Percentiles rank a stretch among this genome's conserved stretches.
phyloP scores from a whole-genome alignment of 2,797 vertebrate species.

The Urophycis tenuis region DNA sequence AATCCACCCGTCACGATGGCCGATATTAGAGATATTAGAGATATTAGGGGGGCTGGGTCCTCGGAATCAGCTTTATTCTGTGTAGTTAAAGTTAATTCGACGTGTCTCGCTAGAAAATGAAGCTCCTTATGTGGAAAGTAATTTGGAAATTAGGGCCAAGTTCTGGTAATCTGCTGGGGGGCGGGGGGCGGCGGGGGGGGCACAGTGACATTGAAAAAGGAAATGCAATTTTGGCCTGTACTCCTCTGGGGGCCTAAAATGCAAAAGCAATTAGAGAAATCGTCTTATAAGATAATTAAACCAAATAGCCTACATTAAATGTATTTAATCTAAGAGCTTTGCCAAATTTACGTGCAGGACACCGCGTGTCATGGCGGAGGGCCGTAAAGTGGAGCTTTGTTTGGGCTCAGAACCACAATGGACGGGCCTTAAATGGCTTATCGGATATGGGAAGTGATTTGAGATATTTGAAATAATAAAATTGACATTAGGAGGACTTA shows the following conservation, averaged over 20 bases:
- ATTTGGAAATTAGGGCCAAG: conserved; percentile 58
- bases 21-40: not conserved
- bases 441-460: not conserved
- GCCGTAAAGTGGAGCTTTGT: not conserved
- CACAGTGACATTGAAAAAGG: conserved; percentile 1
- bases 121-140: conserved; percentile 59
- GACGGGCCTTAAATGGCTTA: not conserved
- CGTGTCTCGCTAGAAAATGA: conserved; percentile 54
- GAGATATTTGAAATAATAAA: conserved; percentile 13
- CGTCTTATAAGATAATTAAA: conserved; percentile 59
- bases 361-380: conserved; percentile 19
- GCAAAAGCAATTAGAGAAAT: conserved; percentile 58
- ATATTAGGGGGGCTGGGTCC: conserved; percentile 53
- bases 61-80: conserved; percentile 66
- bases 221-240: not conserved
- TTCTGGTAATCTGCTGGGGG: conserved; percentile 18
- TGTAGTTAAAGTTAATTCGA: conserved; percentile 36
- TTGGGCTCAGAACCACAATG: not conserved
- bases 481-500: not conserved
- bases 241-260: conserved; percentile 28
- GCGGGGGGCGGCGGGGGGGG: not conserved
- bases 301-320: conserved; percentile 35
- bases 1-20: not conserved
- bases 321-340: conserved; percentile 37
- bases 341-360: conserved; percentile 36